A percentile compares a stretch with the other conserved stretches of the same genome.
These are phyloP conservation scores for Arctopsyche grandis DNA, from an alignment of 1,140 invertebrate species.

Conservation along the genomic window DNA sequence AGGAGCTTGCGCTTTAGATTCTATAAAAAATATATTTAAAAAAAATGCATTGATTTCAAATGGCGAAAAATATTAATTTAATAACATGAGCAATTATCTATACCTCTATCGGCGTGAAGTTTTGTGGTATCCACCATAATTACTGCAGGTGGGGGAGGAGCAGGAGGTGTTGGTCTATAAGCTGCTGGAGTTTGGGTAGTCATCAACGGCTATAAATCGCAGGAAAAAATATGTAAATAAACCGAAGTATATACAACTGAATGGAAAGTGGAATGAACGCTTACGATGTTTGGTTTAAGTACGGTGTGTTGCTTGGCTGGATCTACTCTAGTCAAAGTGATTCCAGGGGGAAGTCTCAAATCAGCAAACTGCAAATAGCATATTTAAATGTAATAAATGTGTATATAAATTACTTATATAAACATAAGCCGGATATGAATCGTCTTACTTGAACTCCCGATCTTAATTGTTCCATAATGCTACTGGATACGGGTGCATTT, in stretches of 20 bases:
- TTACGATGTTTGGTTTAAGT: slow-evolving; percentile 44
- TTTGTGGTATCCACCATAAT: slow-evolving; percentile 62
- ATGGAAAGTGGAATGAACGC: slow-evolving; percentile 18
- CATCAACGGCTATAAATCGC: slow-evolving; percentile 57
- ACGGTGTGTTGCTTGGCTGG: slow-evolving; percentile 61
- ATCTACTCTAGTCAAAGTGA: slow-evolving; percentile 85
- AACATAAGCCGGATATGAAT: neutral
- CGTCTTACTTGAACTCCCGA: slow-evolving; percentile 65
- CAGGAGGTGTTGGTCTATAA: slow-evolving; percentile 57
- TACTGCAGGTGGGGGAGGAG: slow-evolving; percentile 59
- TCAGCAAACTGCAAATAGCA: slow-evolving; percentile 69
- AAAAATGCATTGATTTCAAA: neutral
- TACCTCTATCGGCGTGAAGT: slow-evolving; percentile 52
- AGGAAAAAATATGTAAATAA: slow-evolving; percentile 48
- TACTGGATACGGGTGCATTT: slow-evolving; percentile 59
- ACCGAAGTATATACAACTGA: neutral
- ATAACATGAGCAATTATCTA: neutral
- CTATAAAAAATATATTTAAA: slow-evolving; percentile 28
- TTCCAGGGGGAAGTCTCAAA: slow-evolving; percentile 80
- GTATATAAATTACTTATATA: neutral
- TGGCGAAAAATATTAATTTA: neutral
- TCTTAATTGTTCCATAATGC: slow-evolving; percentile 71
- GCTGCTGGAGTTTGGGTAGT: slow-evolving; percentile 59
- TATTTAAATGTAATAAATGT: neutral
- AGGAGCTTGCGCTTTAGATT: slow-evolving; percentile 21